Evolutionary conservation across 1,140 invertebrate genomes (phyloP), one percentile per base, ranked within the genome.

Genomic region (Conopomorpha cramerella): DNA sequence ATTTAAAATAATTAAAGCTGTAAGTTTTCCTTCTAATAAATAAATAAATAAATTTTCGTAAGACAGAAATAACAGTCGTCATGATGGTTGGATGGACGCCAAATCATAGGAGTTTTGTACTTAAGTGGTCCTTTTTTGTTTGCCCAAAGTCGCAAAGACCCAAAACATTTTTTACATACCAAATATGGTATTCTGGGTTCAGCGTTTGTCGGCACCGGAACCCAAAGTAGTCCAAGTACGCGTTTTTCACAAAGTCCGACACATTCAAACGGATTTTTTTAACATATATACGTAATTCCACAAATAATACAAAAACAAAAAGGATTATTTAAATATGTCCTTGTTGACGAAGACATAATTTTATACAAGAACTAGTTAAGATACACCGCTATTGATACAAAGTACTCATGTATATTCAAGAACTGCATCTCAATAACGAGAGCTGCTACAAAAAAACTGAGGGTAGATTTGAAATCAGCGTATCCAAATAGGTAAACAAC

Each of bases 1-100:
- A n/a, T n/a, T n/a, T n/a, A n/a, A n/a, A n/a, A n/a, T n/a, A n/a
- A n/a, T n/a, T n/a, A n/a, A n/a, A n/a, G n/a, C n/a, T n/a, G n/a
- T n/a, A n/a, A n/a, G n/a, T n/a, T n/a, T n/a, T n/a, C n/a, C n/a
- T n/a, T n/a, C n/a, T n/a, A n/a, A n/a, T n/a, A n/a, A n/a, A n/a
- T n/a, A n/a, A n/a, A n/a, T n/a, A n/a, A n/a, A n/a, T n/a, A n/a
- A n/a, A 35, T 35, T 40, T 40, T 35, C 33, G 30, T 35, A 30
- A 35, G 32, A 40, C 38, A 35, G 28, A 40, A 40, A 40, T 40
- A 40, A 40, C 27, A 40, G 38, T 34, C 32, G 12, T 30, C 33
- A 33, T 40, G 38, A 35, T 40, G 26, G 14, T 40, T 40, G 27
- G 29, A 30, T 35, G 38, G 38, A 39, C 31, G 38, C 38, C 38